Conservation (phyloP, 2,797 vertebrate species). For the Synanceia verrucosa region DNA sequence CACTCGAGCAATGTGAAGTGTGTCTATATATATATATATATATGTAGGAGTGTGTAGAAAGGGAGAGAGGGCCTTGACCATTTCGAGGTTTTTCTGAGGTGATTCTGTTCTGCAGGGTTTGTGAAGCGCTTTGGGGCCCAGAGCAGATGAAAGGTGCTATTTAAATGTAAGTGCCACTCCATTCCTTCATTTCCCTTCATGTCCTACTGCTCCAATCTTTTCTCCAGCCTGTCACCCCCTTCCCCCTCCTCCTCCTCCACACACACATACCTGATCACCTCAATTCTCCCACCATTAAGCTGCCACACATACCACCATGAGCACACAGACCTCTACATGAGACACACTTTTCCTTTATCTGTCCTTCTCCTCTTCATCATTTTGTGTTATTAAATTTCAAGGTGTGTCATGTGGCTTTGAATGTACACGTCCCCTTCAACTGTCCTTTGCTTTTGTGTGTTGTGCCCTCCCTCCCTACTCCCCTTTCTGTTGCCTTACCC, state of each 20-base stretch:
- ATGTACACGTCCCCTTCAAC: conserved; percentile 50
- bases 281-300: conserved; percentile 63
- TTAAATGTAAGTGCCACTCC: conserved; percentile 91
- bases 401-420: conserved; percentile 51
- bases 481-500: conserved; percentile 52
- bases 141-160: conserved; percentile 92
- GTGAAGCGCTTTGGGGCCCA: conserved; percentile 90
- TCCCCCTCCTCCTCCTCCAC: conserved; percentile 14
- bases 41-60: conserved; percentile 68
- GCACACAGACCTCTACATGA: conserved; percentile 54
- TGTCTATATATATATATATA: conserved; percentile 57
- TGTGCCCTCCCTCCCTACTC: conserved; percentile 26
- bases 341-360: conserved; percentile 71
- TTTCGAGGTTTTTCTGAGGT: conserved; percentile 87
- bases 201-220: conserved; percentile 79
- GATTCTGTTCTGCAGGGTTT: conserved; percentile 91
- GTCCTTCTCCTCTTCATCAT: conserved; percentile 75
- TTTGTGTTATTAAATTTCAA: conserved; percentile 59
- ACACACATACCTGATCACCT: conserved; percentile 59
- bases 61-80: conserved; percentile 82
- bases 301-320: conserved; percentile 64
- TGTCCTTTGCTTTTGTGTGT: conserved; percentile 59
- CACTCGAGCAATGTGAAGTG: conserved; percentile 61
- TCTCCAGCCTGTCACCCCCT: conserved; percentile 71
- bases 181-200: conserved; percentile 88